Percentiles rank a stretch among this genome's conserved stretches.
phyloP scores from a whole-genome alignment of 2,113 vertebrate genomes.

The Sus scrofa region DNA sequence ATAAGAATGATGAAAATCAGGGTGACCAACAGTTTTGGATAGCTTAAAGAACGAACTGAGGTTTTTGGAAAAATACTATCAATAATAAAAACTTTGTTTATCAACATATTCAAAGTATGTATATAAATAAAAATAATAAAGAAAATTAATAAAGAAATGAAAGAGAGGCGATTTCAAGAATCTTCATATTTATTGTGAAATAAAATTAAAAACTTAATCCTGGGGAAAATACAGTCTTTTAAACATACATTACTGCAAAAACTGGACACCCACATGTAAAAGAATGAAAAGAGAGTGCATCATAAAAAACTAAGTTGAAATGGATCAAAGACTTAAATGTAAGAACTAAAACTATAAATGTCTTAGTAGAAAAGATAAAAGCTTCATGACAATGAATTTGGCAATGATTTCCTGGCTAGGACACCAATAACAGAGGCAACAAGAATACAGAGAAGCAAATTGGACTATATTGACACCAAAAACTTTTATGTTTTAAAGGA shows the following conservation, averaged over 20 bases:
- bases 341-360: neutral
- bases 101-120: neutral
- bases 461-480: neutral
- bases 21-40: neutral
- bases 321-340: neutral
- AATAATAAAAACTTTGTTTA: neutral
- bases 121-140: neutral
- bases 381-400: neutral
- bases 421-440: neutral
- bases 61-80: neutral
- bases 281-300: neutral
- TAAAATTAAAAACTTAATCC: neutral
- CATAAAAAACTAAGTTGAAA: constrained; percentile 13
- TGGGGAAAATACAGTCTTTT: neutral
- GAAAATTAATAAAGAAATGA: neutral
- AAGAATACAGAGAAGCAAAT: neutral
- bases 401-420: neutral
- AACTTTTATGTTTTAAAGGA: neutral
- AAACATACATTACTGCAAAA: neutral
- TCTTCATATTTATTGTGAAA: neutral
- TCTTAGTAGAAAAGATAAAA: neutral
- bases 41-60: constrained; percentile 20
- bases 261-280: neutral
- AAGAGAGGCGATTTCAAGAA: neutral
- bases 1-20: neutral